These are phyloP conservation scores for Dasypolia templi DNA, from an alignment of 2,888 invertebrate genomes.

Conservation along the genomic window DNA sequence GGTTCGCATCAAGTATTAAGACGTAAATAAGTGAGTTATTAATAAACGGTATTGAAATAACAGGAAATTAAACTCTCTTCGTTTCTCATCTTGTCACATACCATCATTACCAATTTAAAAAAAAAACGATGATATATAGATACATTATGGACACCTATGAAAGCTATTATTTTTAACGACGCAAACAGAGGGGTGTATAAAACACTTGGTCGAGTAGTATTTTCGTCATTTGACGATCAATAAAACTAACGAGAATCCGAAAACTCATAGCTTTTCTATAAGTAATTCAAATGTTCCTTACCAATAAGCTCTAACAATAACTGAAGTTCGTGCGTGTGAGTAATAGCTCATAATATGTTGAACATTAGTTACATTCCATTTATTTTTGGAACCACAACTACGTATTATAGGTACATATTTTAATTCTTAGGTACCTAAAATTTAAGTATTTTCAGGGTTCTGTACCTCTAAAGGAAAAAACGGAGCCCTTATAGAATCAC, in stretches of 20 bases:
- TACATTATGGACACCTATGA: neutral
- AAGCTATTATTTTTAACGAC: neutral
- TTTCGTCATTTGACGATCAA: neutral
- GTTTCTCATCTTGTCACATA: neutral
- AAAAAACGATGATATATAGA: no score
- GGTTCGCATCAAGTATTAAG: neutral
- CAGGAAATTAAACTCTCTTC: neutral
- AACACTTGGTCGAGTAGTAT: no score
- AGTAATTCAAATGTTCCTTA: slow-evolving; percentile 13
- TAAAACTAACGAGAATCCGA: neutral
- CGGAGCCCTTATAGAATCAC: no score
- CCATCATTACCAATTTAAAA: no score
- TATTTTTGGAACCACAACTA: slow-evolving; percentile 24
- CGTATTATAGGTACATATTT: neutral
- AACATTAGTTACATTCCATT: slow-evolving; percentile 23
- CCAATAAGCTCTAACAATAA: neutral
- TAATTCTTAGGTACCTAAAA: neutral
- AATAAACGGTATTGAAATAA: neutral
- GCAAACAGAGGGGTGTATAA: neutral
- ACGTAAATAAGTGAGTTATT: neutral
- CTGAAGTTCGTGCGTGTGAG: slow-evolving; percentile 20
- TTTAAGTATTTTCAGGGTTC: neutral
- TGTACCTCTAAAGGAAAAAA: no score
- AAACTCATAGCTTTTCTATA: slow-evolving; percentile 16
- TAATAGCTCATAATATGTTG: slow-evolving; percentile 4